Evolutionary conservation across 2,797 vertebrate genomes (phyloP), one percentile per base, ranked within the genome.

Genomic region (Adelosebastes latens): DNA sequence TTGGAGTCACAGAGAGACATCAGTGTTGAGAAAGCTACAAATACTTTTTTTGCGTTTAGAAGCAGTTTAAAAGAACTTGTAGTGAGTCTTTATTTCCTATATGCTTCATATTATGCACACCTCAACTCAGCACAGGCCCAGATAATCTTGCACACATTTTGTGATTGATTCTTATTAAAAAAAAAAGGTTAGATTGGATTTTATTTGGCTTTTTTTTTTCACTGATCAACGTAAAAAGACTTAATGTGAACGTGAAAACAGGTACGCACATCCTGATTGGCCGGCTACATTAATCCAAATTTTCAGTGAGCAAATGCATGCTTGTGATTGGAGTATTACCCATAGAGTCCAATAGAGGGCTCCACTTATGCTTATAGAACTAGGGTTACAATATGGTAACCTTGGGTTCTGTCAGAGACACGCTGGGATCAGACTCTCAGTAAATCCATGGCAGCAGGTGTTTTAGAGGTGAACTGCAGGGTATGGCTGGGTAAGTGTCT

Each of bases 21-120:
- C 46, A 49, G 42, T 18, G 42, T 46, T 46, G 42, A 46, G 46
- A 49, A 49, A 49, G 46, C 46, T 49, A 49, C 18, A 49, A 49
- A 49, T 20, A 46, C 7, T 8, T 49, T 20, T 18, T 49, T 20
- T 18, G 16, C 20, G 16, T 0, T 49, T 0, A 0, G 42, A 24
- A 55, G 53, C 53, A 24, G n/a, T 55, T 24, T 22, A 55, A 55
- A 55, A 55, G 10, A 55, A 55, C 5, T 55, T 24, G 10, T 22
- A 24, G n/a, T 6, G 22, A 56, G 53, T 56, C 22, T 56, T 56
- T 56, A 56, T 25, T 56, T 56, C 22, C 53, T 25, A 24, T 14
- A 25, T 56, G 53, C 53, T 56, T 56, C 12, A 12, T 56, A 13
- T 22, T 22, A 24, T 10, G 20, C 22, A 24, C 53, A 56, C 53